These are phyloP conservation scores for Acanthornis magna DNA, from an alignment of 2,797 vertebrate species.

Conservation along the genomic window DNA sequence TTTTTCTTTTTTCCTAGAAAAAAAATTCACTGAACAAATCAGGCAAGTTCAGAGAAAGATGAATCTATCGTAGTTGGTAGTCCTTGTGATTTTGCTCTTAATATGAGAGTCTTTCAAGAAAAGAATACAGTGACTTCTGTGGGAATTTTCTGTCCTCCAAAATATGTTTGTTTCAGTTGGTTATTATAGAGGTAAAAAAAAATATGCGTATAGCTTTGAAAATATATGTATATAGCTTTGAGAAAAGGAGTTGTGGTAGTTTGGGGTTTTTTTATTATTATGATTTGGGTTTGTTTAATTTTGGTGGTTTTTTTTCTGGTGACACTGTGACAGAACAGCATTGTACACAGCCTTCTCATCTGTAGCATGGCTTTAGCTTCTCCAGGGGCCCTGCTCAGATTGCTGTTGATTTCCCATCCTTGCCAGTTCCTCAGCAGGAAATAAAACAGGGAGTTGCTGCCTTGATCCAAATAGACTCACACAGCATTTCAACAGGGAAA, in stretches of 20 bases:
- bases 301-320: not conserved
- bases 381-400: not conserved
- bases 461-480: not conserved
- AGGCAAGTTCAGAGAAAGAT: not conserved
- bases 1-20: not conserved
- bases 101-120: not conserved
- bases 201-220: not conserved
- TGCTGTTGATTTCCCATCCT: not conserved
- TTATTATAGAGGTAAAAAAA: not conserved
- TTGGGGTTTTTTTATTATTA: not conserved
- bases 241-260: not conserved
- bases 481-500: conserved; percentile 40
- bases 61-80: not conserved
- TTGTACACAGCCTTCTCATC: not conserved
- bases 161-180: not conserved
- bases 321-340: not conserved
- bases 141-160: not conserved
- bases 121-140: not conserved
- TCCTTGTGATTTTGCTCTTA: not conserved
- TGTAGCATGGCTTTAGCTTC: not conserved
- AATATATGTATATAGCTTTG: too few relatives aligned
- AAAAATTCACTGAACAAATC: not conserved
- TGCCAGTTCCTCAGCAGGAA: conserved; percentile 37
- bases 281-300: not conserved
- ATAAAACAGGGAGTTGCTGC: not conserved